phyloP scores from a whole-genome alignment of 2,888 invertebrate species.

The Lycocerus yunnanus region DNA sequence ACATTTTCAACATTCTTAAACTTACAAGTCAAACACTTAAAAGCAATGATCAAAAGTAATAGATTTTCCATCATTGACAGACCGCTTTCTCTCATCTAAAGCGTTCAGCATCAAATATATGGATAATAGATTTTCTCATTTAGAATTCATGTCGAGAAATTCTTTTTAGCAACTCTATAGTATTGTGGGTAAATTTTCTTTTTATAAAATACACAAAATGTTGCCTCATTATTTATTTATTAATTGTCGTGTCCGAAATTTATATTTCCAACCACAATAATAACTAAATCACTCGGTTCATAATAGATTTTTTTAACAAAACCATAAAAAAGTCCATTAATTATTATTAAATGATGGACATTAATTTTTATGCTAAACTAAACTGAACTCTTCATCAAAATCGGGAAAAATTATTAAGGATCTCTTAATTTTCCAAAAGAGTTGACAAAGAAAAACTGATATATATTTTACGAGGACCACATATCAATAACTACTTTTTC shows the following conservation, averaged over 20 bases:
- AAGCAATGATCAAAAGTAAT: neutral
- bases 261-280: neutral
- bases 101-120: neutral
- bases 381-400: neutral
- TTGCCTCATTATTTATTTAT: neutral
- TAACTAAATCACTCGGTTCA: neutral
- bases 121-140: neutral
- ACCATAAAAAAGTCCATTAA: neutral
- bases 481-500: neutral
- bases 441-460: neutral
- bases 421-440: neutral
- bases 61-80: slow-evolving; percentile 1
- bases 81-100: neutral
- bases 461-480: neutral
- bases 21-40: neutral
- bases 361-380: neutral
- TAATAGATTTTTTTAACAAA: neutral
- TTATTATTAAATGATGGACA: neutral
- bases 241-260: neutral
- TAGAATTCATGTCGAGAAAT: neutral
- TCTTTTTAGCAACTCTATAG: neutral
- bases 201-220: neutral
- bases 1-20: neutral
- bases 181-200: neutral
- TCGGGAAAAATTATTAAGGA: neutral